Evolutionary conservation across 30 jellyfish, hydroid and myxozoan genomes (phyloP), one percentile per base, ranked within the genome.

Genomic region (Hydra vulgaris): DNA sequence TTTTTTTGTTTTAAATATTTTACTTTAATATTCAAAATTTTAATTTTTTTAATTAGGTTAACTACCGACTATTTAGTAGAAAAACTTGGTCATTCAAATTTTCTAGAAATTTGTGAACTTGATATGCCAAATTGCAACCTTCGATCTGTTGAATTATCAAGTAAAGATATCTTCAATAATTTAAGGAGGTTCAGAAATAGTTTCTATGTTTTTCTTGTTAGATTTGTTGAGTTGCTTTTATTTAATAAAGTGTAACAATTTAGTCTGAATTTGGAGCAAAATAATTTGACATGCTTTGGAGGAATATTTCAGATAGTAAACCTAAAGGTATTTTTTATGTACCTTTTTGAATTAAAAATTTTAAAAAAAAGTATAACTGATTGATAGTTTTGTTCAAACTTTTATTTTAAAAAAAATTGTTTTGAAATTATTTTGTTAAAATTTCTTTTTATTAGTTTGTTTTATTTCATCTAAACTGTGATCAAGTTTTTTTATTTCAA

Each of bases 1-100:
- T n/a, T n/a, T n/a, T n/a, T n/a, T n/a, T n/a, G n/a, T n/a, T n/a
- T n/a, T n/a, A 40, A 40, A 40, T 12, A 40, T 40, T 40, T 40
- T 3, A 40, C 61, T 40, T 5, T 40, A 3, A 12, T n/a, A n/a
- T n/a, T n/a, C 5, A 40, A 21, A 1, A 73, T n/a, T 73, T 21
- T 18, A 73, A 21, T 73, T n/a, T 77, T 26, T 21, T 68, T 27
- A n/a, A n/a, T 17, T 52, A 86, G 97, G 72, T 76, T 90, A 81
- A 81, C 97, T 20, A 89, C 92, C 52, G 97, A 90, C 26, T 85
- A 85, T 73, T 85, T 90, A 8, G 97, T 95, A 18, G 97, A 90
- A 56, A 85, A 87, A 79, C 90, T 90, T 18, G 95, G 97, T 53
- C 97, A 90, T 55, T 90, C 97, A 54, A 81, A 82, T 75, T 90